A percentile compares a stretch with the other conserved stretches of the same genome.
Evolutionary conservation across 2,113 vertebrate species (phyloP).

Genomic region (chimpanzee (Pan troglodytes)): NHGRI_mPanTro3-v2.1_pri NC_072419.2:49034501-49035000

Average conservation of each 20-base stretch:
- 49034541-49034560: background rate
- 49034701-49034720: background rate
- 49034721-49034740: background rate
- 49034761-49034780: background rate
- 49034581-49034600: background rate
- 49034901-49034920: background rate
- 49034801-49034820: background rate
- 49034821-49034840: background rate
- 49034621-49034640: background rate
- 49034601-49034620: background rate
- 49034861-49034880: background rate
- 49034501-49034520: background rate
- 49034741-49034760: background rate
- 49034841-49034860: background rate
- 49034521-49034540: background rate
- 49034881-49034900: background rate
- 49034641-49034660: background rate
- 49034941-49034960: background rate
- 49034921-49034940: background rate
- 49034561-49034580: background rate
- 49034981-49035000: background rate
- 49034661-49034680: background rate
- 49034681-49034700: background rate
- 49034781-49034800: background rate
- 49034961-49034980: accelerated